Conservation (phyloP, 2,113 vertebrate genomes). For the Pongo abelii region DNA sequence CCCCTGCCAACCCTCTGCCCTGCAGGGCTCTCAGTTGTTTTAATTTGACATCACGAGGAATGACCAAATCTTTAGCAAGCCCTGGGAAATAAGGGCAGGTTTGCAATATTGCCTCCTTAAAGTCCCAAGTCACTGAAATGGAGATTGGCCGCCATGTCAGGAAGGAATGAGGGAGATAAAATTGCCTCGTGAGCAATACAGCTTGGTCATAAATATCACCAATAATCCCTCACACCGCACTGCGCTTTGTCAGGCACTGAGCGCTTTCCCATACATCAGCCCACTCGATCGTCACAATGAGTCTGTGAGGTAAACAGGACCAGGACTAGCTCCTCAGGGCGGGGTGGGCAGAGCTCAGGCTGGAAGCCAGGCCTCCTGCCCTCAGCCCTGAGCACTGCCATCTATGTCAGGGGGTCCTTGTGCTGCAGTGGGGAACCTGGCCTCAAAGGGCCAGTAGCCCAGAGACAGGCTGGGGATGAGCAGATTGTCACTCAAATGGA, state of each 20-base stretch:
- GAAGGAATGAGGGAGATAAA: constrained; percentile 63
- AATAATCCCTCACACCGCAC: neutral
- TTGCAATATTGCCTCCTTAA: neutral
- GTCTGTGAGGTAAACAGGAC: neutral
- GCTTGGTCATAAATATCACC: constrained; percentile 43
- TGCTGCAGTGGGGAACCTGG: neutral
- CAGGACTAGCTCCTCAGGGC: neutral
- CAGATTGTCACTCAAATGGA: neutral
- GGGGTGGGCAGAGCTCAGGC: neutral
- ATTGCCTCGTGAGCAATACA: constrained; percentile 60
- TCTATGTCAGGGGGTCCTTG: neutral
- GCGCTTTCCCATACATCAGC: neutral
- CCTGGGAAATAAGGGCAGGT: neutral
- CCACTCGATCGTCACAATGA: neutral
- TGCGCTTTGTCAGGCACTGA: neutral
- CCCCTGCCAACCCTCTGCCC: too few relatives aligned
- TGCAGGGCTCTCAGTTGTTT: neutral
- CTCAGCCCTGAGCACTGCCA: neutral
- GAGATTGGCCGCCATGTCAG: constrained; percentile 56
- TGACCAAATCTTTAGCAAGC: neutral
- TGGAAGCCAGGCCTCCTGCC: neutral
- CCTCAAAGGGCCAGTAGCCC: too few relatives aligned
- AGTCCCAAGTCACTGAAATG: constrained; percentile 47
- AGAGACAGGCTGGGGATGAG: neutral
- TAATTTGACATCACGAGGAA: constrained; percentile 28